These are phyloP conservation scores for Megathymus violae DNA, from an alignment of 1,140 invertebrate species.

Conservation along the genomic window DNA sequence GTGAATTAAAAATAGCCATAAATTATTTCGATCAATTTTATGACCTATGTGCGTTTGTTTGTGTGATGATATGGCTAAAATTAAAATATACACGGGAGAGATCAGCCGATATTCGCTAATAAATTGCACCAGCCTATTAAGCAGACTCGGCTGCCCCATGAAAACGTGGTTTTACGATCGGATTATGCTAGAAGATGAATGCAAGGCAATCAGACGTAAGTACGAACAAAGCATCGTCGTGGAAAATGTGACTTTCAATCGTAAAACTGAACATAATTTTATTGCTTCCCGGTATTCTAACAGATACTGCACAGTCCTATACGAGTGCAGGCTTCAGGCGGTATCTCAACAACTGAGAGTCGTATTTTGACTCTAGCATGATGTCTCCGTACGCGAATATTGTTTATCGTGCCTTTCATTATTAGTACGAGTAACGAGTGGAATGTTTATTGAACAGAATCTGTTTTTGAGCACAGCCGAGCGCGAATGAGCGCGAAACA, in stretches of 20 bases:
- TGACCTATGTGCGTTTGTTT: no score
- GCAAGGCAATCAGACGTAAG: constrained; percentile 68
- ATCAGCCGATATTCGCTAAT: neutral
- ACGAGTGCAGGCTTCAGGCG: constrained; percentile 46
- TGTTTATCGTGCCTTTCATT: constrained; percentile 50
- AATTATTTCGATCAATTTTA: no score
- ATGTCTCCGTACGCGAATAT: constrained; percentile 43
- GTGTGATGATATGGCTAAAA: neutral
- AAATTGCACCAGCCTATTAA: constrained; percentile 29
- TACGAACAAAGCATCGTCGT: constrained; percentile 71
- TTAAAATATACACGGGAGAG: neutral
- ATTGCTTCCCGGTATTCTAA: constrained; percentile 67
- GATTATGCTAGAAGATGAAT: constrained; percentile 73
- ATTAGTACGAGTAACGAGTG: constrained; percentile 55
- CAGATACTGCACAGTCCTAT: constrained; percentile 38
- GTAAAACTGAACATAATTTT: constrained; percentile 75
- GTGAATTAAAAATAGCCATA: no score
- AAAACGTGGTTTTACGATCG: constrained; percentile 68
- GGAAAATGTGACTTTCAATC: constrained; percentile 76
- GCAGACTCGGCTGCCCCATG: constrained; percentile 47
- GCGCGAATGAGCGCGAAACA: constrained; percentile 24
- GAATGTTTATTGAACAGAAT: constrained; percentile 41
- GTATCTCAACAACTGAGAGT: constrained; percentile 53
- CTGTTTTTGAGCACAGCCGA: constrained; percentile 31
- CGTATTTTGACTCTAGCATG: constrained; percentile 43